Conservation (phyloP, 2,797 vertebrate species). For the Amniataba percoides region DNA sequence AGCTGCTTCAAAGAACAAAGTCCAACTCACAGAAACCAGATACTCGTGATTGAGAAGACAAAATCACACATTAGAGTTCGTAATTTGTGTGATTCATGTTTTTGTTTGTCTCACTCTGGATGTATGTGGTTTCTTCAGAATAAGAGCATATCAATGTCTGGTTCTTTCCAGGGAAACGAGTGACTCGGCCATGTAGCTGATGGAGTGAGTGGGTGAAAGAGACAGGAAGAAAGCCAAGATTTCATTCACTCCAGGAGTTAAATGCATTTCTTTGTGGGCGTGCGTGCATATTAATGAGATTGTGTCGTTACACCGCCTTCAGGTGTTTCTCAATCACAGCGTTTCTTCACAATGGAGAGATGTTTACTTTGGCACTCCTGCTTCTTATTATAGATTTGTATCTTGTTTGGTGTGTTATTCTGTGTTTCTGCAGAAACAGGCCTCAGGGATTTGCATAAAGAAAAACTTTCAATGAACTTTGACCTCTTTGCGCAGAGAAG, state of each 20-base stretch:
- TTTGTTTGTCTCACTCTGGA: background rate
- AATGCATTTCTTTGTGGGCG: too few relatives aligned
- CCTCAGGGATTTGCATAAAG: too few relatives aligned
- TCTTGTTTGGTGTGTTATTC: too few relatives aligned
- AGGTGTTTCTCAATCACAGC: conserved; percentile 6
- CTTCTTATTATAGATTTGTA: too few relatives aligned
- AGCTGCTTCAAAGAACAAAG: background rate
- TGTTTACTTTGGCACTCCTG: too few relatives aligned
- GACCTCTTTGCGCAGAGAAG: too few relatives aligned
- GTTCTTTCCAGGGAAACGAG: background rate
- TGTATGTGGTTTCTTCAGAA: background rate
- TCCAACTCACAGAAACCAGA: background rate
- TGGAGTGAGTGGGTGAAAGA: too few relatives aligned
- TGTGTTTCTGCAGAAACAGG: too few relatives aligned
- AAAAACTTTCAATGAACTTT: too few relatives aligned
- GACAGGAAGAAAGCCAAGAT: background rate
- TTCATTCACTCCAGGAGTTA: too few relatives aligned
- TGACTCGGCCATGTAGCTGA: accelerated
- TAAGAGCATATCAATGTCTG: accelerated
- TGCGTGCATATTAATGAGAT: too few relatives aligned
- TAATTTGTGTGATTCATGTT: background rate
- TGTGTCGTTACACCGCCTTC: background rate
- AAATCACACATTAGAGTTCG: background rate
- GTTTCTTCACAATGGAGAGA: too few relatives aligned
- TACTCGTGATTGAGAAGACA: background rate